phyloP scores from a whole-genome alignment of 2,113 vertebrate genomes.

The Sisor rabdophorus region DNA sequence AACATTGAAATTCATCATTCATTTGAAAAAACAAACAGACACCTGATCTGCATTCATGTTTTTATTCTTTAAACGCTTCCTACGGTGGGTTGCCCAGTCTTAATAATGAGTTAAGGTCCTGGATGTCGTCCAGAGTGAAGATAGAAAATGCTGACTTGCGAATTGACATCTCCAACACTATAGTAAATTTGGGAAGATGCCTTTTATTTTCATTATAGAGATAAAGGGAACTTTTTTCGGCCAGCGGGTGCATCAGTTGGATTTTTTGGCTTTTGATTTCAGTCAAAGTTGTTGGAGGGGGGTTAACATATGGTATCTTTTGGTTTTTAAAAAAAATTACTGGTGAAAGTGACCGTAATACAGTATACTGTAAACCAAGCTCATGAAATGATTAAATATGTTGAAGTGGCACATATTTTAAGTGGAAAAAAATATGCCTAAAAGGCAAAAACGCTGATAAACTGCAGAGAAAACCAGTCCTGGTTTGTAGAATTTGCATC shows the following conservation, averaged over 20 bases:
- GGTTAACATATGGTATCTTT: too few relatives aligned
- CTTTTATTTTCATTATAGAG: conserved; percentile 4
- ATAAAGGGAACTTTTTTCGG: conserved; percentile 1
- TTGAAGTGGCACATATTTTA: background rate
- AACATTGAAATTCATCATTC: background rate
- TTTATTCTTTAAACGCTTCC: conserved; percentile 8
- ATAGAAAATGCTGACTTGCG: conserved; percentile 26
- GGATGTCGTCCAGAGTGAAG: background rate
- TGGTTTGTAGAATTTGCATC: conserved; percentile 36
- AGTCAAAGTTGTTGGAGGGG: too few relatives aligned
- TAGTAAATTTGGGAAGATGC: conserved; percentile 12
- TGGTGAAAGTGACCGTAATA: too few relatives aligned
- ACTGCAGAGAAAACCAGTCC: conserved; percentile 24
- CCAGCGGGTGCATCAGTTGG: too few relatives aligned
- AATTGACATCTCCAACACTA: background rate
- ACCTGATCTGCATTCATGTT: background rate
- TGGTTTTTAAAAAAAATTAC: too few relatives aligned
- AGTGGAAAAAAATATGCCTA: background rate
- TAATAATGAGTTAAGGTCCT: conserved; percentile 2
- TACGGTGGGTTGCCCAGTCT: background rate
- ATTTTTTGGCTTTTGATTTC: too few relatives aligned
- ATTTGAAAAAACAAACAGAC: background rate
- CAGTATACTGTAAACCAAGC: conserved; percentile 20
- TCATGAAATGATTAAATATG: conserved; percentile 6
- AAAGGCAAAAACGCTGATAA: conserved; percentile 10